phyloP scores from a whole-genome alignment of 2,113 vertebrate species.

The Antennarius striatus region DNA sequence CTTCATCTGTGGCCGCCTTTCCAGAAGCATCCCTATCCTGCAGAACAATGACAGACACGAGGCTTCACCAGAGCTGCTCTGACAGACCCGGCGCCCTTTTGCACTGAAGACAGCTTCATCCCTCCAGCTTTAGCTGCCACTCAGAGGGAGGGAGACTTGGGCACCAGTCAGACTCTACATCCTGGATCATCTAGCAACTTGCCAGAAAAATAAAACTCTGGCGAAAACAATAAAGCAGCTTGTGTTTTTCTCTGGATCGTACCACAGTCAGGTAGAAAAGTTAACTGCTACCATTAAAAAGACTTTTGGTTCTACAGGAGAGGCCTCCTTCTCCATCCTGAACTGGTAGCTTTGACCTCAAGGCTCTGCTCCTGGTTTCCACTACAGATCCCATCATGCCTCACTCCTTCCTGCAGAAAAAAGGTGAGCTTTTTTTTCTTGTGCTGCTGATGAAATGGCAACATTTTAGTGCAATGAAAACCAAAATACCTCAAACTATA shows the following conservation, averaged over 20 bases:
- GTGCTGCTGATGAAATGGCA: conserved; percentile 1
- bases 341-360: conserved; percentile 40
- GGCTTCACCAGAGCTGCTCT: conserved; percentile 56
- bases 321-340: conserved; percentile 39
- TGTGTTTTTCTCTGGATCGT: conserved; percentile 45
- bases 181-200: conserved; percentile 42
- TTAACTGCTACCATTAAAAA: conserved; percentile 34
- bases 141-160: conserved; percentile 19
- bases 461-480: neutral
- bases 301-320: conserved; percentile 34
- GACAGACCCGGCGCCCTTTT: conserved; percentile 35
- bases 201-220: conserved; percentile 37
- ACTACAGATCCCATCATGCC: conserved; percentile 77
- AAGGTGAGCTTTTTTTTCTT: conserved; percentile 69
- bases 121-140: conserved; percentile 49
- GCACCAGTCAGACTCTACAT: conserved; percentile 42
- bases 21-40: conserved; percentile 61
- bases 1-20: conserved; percentile 65
- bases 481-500: no score
- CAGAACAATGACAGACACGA: conserved; percentile 51
- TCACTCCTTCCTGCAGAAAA: conserved; percentile 78
- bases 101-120: conserved; percentile 50
- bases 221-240: conserved; percentile 1
- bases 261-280: conserved; percentile 19
- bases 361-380: conserved; percentile 39